Base-by-base conservation (phyloP, 1,140 invertebrate genomes). In the Trialeurodes vaporariorum region DNA sequence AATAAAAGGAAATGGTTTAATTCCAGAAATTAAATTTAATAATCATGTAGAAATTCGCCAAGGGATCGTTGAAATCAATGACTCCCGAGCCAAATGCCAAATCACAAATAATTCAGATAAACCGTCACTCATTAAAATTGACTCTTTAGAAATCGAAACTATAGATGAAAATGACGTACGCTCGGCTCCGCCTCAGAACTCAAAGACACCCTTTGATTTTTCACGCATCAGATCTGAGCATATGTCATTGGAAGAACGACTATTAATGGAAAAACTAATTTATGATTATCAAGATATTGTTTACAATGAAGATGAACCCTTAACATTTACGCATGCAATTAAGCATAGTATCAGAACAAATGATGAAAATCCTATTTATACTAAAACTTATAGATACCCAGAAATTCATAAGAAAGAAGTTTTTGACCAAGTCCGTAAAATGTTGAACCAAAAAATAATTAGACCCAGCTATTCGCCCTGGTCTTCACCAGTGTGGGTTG, bases 321-420 rank as follows among this genome's bases (percentile, higher is more conserved):
- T 68, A 23, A 63, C 63, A 25, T 25, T 40, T 0, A 60, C 61
- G 0, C 2, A 27, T 1, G 25, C 13, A 13, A 22, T 66, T 23
- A 59, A 67, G 1, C 49, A 70, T 58, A 27, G 59, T 23, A 70
- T 70, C 2, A 25, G 27, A 2, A 60, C 68, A 1, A 70, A 58
- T 2, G 59, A 65, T 24, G 64, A 66, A 25, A 25, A 27, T 17
- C 72, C 60, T 23, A 9, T 5, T n/a, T 61, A 61, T n/a, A 25
- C 60, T 9, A 61, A 61, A 25, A 61, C 5, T 22, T 61, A 61
- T 22, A n/a, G 60, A n/a, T 61, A 61, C 24, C 60, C 60, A n/a
- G 5, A 61, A 11, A 22, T 22, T 11, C n/a, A 11, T 11, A 61
- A 61, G 22, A n/a, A 61, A 61, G 60, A 61, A 61, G 59, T 61